phyloP scores from a whole-genome alignment of 2,113 vertebrate genomes.

The Rallus limicola region DNA sequence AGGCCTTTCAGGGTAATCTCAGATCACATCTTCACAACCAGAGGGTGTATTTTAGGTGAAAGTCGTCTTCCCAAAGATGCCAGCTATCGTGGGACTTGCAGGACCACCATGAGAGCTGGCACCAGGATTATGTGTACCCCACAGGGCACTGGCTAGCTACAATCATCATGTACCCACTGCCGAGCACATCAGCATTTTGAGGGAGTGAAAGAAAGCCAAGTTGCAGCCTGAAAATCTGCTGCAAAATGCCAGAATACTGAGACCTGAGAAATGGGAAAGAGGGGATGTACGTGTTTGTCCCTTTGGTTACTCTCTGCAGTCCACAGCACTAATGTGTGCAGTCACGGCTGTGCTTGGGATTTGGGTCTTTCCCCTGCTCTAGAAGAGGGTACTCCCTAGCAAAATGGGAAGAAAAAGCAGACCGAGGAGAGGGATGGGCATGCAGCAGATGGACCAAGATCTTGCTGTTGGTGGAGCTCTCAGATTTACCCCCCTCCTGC shows the following conservation, averaged over 20 bases:
- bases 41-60: neutral
- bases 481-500: neutral
- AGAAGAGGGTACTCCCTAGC: neutral
- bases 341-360: accelerated
- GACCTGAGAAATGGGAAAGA: neutral
- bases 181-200: neutral
- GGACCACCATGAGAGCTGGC: neutral
- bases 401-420: neutral
- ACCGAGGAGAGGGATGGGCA: accelerated
- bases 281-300: neutral
- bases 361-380: neutral
- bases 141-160: neutral
- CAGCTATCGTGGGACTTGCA: neutral
- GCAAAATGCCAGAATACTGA: neutral
- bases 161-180: neutral
- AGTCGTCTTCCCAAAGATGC: neutral
- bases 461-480: neutral
- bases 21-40: neutral
- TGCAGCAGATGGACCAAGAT: neutral
- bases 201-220: neutral
- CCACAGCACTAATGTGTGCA: neutral
- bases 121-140: neutral
- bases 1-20: neutral
- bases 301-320: neutral
- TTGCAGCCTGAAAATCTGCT: neutral